Base-by-base conservation (phyloP, 2,797 vertebrate species). In the Neosalanx taihuensis region DNA sequence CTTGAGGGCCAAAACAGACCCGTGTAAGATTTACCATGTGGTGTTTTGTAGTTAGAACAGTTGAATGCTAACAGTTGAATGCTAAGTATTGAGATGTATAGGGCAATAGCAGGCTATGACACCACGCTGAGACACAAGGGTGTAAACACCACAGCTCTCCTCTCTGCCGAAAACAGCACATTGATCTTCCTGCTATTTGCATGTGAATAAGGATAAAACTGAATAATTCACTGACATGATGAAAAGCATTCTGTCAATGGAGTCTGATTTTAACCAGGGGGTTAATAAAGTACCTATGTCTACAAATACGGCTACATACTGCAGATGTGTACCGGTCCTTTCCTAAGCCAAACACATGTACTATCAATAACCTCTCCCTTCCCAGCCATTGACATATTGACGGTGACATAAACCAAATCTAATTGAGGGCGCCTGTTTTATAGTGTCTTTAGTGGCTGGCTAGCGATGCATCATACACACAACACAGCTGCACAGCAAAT, bases 371-470 rank as follows among this genome's bases (percentile, higher is more conserved):
- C 67, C 41, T 53, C 72, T 77, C 72, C 31, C 69, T 37, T 56
- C 82, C 67, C 68, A n/a, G 66, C 12, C 9, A 9, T 9, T 46
- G 41, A 46, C 41, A 76, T 84, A 89, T 85, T 79, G 87, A 84
- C 73, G 20, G 17, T 12, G 70, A 76, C 60, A 85, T 56, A 84
- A 79, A 87, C 89, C 79, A 75, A 4, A 66, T 85, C 82, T 86
- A 76, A 89, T 75, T 72, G 65, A 80, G 79, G 81, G 80, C 72
- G 72, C 33, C 68, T 66, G 80, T 69, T 86, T 76, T 83, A 79
- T 82, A 49, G 82, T 66, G 62, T 61, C 74, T 74, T 70, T 49
- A 67, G 57, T 75, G 60, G 69, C 20, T 33, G 51, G 67, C 70
- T 76, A 66, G 77, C 75, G 69, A 70, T 57, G 33, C 59, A 56